Evolutionary conservation across 2,113 vertebrate genomes (phyloP), one percentile per base, ranked within the genome.

Genomic region (Varanus komodoensis): DNA sequence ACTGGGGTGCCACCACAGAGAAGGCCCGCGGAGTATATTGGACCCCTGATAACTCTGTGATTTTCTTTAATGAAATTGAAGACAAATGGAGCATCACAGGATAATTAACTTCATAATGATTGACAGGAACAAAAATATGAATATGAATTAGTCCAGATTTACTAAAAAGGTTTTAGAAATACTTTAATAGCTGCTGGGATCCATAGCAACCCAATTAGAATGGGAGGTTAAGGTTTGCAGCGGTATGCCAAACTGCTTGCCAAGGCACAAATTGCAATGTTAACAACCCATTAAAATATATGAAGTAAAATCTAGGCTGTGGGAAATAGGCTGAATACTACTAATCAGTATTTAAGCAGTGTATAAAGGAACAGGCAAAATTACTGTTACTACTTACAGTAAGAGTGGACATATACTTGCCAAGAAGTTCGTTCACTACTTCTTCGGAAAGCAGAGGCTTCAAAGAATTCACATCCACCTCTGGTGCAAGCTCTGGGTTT

Each of bases 401-500:
- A n/a, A 99, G 99, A 0, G 98, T 99, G 88, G 98, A 96, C 95
- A 99, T 98, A 71, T 99, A 99, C 84, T 97, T 99, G 95, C 97
- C 97, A 27, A 99, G 98, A 85, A 99, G 98, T n/a, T 98, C 93
- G 5, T 99, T 96, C 89, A 99, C 97, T 87, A 99, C 97, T 0
- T 97, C 95, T 88, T 98, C 95, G 0, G 98, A 98, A 61, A 99
- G 96, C 83, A 99, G 95, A 86, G 97, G 92, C 91, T 98, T 96
- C 95, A 99, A 93, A 89, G 94, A 90, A 92, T 97, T 97, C 44
- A 98, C 97, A 68, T 99, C 98, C 90, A 98, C 98, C 95, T 99
- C 99, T 0, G 98, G 97, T 68, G 92, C 93, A 21, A 99, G 97
- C 79, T 99, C 99, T 52, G 95, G 94, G 89, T 99, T 98, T 32